Evolutionary conservation across 2,113 vertebrate species (phyloP).

Genomic region (Amphiprion ocellaris): DNA sequence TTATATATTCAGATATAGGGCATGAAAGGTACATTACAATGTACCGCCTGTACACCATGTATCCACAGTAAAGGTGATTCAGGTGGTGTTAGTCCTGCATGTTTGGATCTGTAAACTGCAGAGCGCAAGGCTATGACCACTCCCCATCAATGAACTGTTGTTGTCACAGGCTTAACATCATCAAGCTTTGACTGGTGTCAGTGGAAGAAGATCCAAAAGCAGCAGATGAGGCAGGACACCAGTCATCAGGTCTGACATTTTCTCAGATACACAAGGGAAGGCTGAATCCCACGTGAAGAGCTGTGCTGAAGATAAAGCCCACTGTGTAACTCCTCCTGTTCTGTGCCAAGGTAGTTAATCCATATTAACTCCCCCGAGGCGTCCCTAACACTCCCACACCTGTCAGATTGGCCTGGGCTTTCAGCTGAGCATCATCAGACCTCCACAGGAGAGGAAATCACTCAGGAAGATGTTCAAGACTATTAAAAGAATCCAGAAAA

Average conservation of each 20-base stretch:
- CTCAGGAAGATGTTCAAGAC: slow-evolving; percentile 29
- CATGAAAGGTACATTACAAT: background rate
- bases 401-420: slow-evolving; percentile 65
- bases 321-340: slow-evolving; percentile 59
- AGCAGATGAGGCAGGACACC: background rate
- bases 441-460: slow-evolving; percentile 40
- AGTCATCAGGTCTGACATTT: slow-evolving; percentile 19
- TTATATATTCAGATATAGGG: background rate
- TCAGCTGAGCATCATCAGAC: slow-evolving; percentile 40
- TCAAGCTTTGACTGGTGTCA: background rate
- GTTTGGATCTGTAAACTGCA: no score
- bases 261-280: slow-evolving; percentile 29
- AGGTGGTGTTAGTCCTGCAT: no score
- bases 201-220: background rate
- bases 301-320: slow-evolving; percentile 57
- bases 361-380: slow-evolving; percentile 73
- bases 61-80: no score
- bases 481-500: slow-evolving; percentile 17
- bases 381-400: slow-evolving; percentile 71
- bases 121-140: background rate
- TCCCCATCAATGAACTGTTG: slow-evolving; percentile 7
- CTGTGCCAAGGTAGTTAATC: slow-evolving; percentile 69
- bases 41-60: background rate
- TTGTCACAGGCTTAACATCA: slow-evolving; percentile 22
- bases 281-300: slow-evolving; percentile 54